These are phyloP conservation scores for Mamestra configurata DNA, from an alignment of 1,140 invertebrate genomes.

Conservation along the genomic window DNA sequence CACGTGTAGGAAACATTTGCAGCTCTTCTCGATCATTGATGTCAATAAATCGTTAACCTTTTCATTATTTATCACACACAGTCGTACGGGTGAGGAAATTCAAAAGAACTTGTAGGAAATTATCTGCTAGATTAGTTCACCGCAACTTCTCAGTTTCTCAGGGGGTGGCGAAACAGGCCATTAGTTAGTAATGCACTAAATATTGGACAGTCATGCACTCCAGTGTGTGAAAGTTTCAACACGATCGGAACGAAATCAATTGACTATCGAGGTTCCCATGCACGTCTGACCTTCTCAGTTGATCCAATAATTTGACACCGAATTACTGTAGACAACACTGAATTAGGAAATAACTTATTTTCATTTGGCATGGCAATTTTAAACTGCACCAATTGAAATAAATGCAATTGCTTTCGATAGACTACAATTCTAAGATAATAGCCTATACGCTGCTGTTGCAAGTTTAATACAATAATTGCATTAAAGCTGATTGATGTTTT, in stretches of 20 bases:
- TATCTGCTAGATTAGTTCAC: neutral
- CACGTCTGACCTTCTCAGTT: constrained; percentile 20
- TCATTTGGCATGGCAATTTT: neutral
- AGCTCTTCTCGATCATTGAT: neutral
- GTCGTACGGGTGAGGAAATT: too few species aligned
- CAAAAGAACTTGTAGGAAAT: too few species aligned
- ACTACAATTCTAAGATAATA: neutral
- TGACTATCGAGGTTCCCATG: constrained; percentile 41
- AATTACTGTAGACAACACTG: neutral
- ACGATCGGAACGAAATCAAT: constrained; percentile 20
- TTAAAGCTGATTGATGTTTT: neutral
- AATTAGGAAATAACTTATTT: neutral
- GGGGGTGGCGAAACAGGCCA: neutral
- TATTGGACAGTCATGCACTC: constrained; percentile 22
- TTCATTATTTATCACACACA: too few species aligned
- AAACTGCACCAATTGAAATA: neutral
- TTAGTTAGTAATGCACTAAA: constrained; percentile 20
- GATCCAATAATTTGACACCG: constrained; percentile 5
- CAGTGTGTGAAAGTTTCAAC: constrained; percentile 36
- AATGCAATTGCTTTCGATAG: too few species aligned
- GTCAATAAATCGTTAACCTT: neutral
- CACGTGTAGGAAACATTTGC: neutral
- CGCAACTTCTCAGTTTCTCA: neutral
- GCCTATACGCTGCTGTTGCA: neutral
- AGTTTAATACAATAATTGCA: neutral